phyloP scores from a whole-genome alignment of 2,113 vertebrate genomes.

The Odocoileus hemionus region DNA sequence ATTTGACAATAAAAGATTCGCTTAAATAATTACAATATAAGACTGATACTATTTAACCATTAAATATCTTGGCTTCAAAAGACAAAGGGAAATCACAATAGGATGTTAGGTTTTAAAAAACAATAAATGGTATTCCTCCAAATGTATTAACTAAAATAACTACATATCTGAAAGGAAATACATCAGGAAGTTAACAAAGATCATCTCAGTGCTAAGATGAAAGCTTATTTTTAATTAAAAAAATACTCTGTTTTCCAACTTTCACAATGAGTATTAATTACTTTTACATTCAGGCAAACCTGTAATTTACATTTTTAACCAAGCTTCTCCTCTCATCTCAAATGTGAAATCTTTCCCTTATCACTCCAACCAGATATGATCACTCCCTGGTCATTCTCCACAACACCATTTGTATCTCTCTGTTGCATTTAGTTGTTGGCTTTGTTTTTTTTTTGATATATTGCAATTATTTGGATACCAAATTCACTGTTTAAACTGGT shows the following conservation, averaged over 20 bases:
- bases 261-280: not conserved
- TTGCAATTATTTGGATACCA: not conserved
- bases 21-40: constrained; percentile 24
- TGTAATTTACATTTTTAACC: constrained; percentile 9
- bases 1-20: constrained; percentile 7
- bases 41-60: constrained; percentile 17
- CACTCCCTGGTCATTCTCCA: not conserved
- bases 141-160: constrained; percentile 54
- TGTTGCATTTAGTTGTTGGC: not conserved
- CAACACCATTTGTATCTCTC: not conserved
- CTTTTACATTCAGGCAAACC: constrained; percentile 4
- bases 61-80: constrained; percentile 37
- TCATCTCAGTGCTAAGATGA: constrained; percentile 25
- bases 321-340: not conserved
- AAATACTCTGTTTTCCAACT: constrained; percentile 8
- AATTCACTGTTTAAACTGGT: not conserved
- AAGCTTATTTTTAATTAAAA: constrained; percentile 30
- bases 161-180: constrained; percentile 33
- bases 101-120: not conserved
- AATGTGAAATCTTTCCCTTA: constrained; percentile 6
- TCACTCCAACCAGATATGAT: not conserved
- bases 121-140: not conserved
- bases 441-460: not conserved
- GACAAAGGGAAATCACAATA: constrained; percentile 23
- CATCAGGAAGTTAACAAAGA: constrained; percentile 28